Conservation (phyloP, 2,113 vertebrate species). For the Macroglossus sobrinus region DNA sequence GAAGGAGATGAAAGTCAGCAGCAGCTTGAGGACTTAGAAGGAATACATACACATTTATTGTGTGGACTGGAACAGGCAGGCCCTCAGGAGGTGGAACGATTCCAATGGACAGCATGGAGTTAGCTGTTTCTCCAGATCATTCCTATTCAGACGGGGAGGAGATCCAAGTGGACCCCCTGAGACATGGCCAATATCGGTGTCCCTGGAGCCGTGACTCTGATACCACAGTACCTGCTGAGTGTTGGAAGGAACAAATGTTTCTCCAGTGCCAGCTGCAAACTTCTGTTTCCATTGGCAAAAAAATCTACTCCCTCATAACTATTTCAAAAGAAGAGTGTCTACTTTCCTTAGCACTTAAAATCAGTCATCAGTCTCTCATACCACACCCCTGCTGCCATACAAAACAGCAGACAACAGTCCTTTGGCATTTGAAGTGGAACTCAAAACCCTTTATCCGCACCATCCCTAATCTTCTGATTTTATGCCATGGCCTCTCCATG, state of each 20-base stretch:
- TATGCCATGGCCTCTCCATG: neutral
- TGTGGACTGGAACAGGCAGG: constrained; percentile 90
- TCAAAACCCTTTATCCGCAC: neutral
- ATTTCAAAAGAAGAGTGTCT: neutral
- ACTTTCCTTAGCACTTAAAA: neutral
- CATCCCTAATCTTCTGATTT: neutral
- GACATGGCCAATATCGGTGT: constrained; percentile 91
- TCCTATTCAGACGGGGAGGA: constrained; percentile 89
- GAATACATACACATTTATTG: neutral
- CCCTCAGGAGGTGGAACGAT: constrained; percentile 85
- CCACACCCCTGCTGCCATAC: neutral
- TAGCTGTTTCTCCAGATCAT: constrained; percentile 86
- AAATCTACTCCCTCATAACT: neutral
- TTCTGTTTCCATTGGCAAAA: constrained; percentile 78
- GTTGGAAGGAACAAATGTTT: constrained; percentile 90
- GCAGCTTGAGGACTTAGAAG: no score
- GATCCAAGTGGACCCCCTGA: constrained; percentile 92
- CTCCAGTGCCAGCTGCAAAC: constrained; percentile 92
- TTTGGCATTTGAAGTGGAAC: neutral
- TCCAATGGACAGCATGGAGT: constrained; percentile 89
- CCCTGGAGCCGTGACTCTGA: constrained; percentile 92
- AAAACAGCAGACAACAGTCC: neutral
- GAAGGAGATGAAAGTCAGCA: neutral
- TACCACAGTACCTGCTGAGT: constrained; percentile 94
- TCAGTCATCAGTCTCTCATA: neutral